Evolutionary conservation across 2,888 invertebrate species (phyloP).

Genomic region (Acrobasis consociella): DNA sequence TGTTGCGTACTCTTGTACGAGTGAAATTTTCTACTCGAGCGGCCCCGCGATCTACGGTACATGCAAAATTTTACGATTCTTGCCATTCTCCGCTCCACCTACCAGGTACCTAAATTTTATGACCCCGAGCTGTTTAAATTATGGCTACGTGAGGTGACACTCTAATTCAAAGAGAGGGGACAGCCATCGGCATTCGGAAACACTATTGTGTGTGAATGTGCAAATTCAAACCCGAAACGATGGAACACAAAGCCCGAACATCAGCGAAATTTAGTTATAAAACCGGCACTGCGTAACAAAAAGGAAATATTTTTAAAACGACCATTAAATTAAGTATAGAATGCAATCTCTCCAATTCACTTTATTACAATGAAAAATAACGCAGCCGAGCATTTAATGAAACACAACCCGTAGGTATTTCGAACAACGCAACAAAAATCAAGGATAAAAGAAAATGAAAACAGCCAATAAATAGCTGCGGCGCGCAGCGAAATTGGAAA

Average conservation of each 20-base stretch:
- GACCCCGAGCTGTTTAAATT: constrained; percentile 49
- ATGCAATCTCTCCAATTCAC: background rate
- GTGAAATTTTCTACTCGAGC: constrained; percentile 69
- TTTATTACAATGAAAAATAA: background rate
- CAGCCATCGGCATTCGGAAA: constrained; percentile 4
- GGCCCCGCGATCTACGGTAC: constrained; percentile 59
- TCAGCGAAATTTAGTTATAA: background rate
- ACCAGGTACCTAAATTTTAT: constrained; percentile 52
- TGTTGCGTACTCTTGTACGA: constrained; percentile 63
- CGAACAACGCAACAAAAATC: constrained; percentile 2
- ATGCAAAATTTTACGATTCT: constrained; percentile 70
- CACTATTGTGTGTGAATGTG: background rate
- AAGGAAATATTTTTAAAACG: too few relatives aligned
- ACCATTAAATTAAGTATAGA: too few relatives aligned
- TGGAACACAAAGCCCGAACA: too few relatives aligned
- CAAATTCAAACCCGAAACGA: background rate
- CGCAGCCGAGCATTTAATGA: background rate
- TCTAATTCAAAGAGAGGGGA: constrained; percentile 28
- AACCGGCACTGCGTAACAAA: background rate
- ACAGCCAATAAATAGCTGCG: constrained; percentile 32
- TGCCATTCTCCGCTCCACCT: constrained; percentile 45
- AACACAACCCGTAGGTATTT: background rate
- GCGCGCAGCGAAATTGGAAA: constrained; percentile 35
- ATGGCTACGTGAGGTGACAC: constrained; percentile 42
- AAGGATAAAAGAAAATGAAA: constrained; percentile 16